Base-by-base conservation (phyloP, 2,113 vertebrate species). In the Cynoglossus semilaevis region DNA sequence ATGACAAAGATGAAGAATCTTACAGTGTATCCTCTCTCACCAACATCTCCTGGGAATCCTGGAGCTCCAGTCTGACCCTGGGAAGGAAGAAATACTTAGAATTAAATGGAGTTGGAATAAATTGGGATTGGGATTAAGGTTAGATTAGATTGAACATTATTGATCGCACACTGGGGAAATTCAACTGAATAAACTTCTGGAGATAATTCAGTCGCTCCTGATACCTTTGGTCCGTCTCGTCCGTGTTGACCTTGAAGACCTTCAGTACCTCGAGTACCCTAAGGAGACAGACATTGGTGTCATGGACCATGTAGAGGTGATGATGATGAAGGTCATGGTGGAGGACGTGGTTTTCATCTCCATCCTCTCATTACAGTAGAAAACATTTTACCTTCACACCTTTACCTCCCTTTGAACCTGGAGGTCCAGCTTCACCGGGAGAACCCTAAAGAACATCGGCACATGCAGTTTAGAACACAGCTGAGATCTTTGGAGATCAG, bases 51-150 rank as follows among this genome's bases (percentile, higher is more conserved):
- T 2, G 62, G 63, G 66, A 87, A 90, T 41, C 89, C 84, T 0
- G 87, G 81, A 6, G 84, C 87, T 76, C 88, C 90, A 8, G 11
- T 75, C 65, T 88, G 87, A 75, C 91, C 91, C 91, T 92, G 72
- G 15, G 11, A 10, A 69, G 2, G 43, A 29, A 15, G 15, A 16
- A 35, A 1, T 5, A 41, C 5, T 10, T 38, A 10, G 9, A 13
- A 41, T 12, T 29, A 29, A n/a, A n/a, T n/a, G n/a, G n/a, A n/a
- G 22, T 29, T 29, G 22, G 22, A 29, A 4, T 29, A 29, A n/a
- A n/a, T n/a, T n/a, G n/a, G n/a, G n/a, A n/a, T n/a, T n/a, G n/a
- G n/a, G 22, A 29, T 6, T 29, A 29, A 4, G 6, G 6, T 29
- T 29, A 29, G 22, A 29, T 29, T 29, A 29, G 22, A 29, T 29